Evolutionary conservation across 2,888 invertebrate genomes (phyloP).

Genomic region (Latrodectus elegans): DNA sequence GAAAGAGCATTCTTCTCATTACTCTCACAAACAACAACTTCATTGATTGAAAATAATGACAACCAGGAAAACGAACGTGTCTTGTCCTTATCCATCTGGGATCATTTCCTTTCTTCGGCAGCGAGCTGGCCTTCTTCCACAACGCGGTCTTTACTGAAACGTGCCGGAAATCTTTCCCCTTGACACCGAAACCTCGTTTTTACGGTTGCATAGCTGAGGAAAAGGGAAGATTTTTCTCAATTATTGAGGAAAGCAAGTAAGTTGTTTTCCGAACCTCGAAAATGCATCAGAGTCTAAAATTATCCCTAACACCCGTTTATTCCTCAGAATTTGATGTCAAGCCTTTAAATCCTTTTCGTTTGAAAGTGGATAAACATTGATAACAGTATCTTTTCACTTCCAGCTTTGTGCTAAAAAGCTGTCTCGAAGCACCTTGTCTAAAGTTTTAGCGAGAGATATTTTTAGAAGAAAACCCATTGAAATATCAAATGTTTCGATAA

Average conservation of each 20-base stretch:
- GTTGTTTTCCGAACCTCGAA: constrained; percentile 15
- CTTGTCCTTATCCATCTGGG: constrained; percentile 12
- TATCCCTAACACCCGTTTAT: background rate
- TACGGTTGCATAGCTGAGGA: constrained; percentile 12
- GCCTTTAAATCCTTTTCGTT: too few relatives aligned
- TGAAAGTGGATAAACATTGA: too few relatives aligned
- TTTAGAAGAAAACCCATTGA: too few relatives aligned
- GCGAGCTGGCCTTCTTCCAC: background rate
- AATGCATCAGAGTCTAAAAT: background rate
- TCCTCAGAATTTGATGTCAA: too few relatives aligned
- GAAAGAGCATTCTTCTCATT: constrained; percentile 37
- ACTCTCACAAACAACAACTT: background rate
- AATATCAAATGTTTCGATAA: too few relatives aligned
- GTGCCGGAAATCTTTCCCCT: background rate
- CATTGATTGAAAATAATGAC: constrained; percentile 47
- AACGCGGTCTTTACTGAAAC: background rate
- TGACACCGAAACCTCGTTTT: constrained; percentile 20
- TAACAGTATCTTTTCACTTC: too few relatives aligned
- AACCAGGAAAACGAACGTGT: constrained; percentile 20
- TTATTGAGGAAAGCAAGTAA: constrained; percentile 40
- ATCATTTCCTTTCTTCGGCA: background rate
- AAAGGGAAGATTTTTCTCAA: constrained; percentile 44
- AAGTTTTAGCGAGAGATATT: too few relatives aligned
- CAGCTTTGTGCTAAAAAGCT: too few relatives aligned
- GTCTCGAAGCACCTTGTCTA: too few relatives aligned